Conservation (phyloP, 2,113 vertebrate genomes). For the Arothron firmamentum region DNA sequence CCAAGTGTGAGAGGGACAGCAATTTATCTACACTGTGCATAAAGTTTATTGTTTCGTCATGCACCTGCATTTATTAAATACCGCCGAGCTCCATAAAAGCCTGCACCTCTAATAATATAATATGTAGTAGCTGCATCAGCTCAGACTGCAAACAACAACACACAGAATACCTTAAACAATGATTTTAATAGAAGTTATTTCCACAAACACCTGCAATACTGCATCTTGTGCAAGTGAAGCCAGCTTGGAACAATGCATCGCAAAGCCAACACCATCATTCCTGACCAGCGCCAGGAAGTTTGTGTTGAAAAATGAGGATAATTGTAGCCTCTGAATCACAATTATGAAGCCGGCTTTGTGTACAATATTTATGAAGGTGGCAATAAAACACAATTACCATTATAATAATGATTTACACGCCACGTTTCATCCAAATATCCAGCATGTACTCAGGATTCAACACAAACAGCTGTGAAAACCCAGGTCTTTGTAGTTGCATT, state of each 20-base stretch:
- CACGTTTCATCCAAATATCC: conserved; percentile 18
- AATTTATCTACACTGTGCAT: no score
- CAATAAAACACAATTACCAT: conserved; percentile 42
- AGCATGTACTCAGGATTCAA: conserved; percentile 11
- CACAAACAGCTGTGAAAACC: conserved; percentile 2
- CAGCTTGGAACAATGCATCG: conserved; percentile 46
- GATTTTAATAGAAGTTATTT: conserved; percentile 48
- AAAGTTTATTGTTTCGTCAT: no score
- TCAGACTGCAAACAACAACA: no score
- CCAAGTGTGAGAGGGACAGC: no score
- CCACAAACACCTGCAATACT: conserved; percentile 51
- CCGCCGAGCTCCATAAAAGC: no score
- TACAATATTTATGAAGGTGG: conserved; percentile 37
- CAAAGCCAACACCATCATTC: conserved; percentile 44
- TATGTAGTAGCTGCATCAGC: no score
- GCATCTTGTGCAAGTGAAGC: conserved; percentile 26
- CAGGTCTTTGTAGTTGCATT: background rate
- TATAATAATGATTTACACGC: conserved; percentile 37
- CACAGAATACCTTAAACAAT: conserved; percentile 10
- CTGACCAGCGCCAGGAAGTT: conserved; percentile 35
- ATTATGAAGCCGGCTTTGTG: conserved; percentile 32
- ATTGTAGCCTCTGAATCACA: conserved; percentile 44
- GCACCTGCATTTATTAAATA: no score
- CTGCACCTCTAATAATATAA: no score
- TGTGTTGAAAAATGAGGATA: conserved; percentile 52